Percentiles rank a stretch among this genome's conserved stretches.
phyloP scores from a whole-genome alignment of 2,113 vertebrate species.

The Canis aureus region DNA sequence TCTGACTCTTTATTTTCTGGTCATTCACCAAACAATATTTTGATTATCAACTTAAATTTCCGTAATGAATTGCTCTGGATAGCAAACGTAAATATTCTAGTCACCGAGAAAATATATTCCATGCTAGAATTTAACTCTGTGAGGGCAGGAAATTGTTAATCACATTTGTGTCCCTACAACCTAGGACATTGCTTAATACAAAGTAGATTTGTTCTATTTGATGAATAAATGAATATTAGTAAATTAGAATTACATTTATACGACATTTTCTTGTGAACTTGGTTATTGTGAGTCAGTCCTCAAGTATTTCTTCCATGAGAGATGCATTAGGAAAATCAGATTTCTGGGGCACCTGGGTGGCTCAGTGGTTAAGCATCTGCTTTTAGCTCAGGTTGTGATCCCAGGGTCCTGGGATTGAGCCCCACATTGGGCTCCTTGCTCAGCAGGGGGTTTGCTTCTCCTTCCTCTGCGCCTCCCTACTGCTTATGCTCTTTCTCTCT shows the following conservation, averaged over 20 bases:
- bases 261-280: not conserved
- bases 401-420: no score
- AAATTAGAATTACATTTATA: slow-evolving; percentile 46
- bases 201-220: not conserved
- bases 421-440: no score
- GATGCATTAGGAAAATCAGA: not conserved
- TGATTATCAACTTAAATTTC: not conserved
- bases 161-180: not conserved
- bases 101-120: slow-evolving; percentile 35
- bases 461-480: no score
- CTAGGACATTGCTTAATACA: not conserved
- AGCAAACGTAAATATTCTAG: slow-evolving; percentile 38
- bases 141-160: slow-evolving; percentile 13
- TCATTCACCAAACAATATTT: slow-evolving; percentile 26
- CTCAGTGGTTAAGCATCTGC: no score
- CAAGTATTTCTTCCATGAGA: not conserved
- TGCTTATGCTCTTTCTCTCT: no score
- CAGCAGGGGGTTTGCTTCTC: no score
- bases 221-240: not conserved
- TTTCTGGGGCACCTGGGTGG: not conserved
- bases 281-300: not conserved
- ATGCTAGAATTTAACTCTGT: not conserved
- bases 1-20: not conserved
- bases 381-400: no score
- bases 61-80: slow-evolving; percentile 2